phyloP scores from a whole-genome alignment of 2,797 vertebrate species.

The Bovichtus variegatus region DNA sequence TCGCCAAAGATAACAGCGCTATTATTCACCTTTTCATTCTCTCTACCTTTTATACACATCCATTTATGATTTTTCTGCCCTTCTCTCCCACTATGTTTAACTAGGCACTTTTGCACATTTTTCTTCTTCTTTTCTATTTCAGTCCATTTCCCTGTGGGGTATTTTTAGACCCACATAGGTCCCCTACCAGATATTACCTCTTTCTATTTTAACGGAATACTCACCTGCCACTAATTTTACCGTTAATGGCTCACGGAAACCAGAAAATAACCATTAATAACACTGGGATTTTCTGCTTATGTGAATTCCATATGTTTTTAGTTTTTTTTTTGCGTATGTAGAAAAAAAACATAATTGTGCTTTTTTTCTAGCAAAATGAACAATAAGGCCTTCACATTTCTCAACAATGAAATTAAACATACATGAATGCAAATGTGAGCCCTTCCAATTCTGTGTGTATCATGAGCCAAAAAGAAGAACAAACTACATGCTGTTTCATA shows the following conservation, averaged over 20 bases:
- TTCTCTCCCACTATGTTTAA: conserved; percentile 79
- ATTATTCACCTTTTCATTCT: conserved; percentile 63
- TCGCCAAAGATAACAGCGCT: conserved; percentile 49
- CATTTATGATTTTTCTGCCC: conserved; percentile 42
- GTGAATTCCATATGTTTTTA: too few relatives aligned
- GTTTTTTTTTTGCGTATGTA: conserved; percentile 55
- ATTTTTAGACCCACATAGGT: conserved; percentile 26
- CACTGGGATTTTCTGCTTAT: background rate
- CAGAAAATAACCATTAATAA: conserved; percentile 27
- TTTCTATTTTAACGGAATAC: conserved; percentile 35
- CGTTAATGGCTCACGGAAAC: conserved; percentile 20
- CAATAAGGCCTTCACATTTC: conserved; percentile 1
- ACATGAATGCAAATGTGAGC: conserved; percentile 12
- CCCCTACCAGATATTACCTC: conserved; percentile 7
- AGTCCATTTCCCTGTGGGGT: conserved; percentile 48
- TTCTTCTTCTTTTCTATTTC: conserved; percentile 77
- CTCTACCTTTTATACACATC: conserved; percentile 48
- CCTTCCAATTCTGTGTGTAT: background rate
- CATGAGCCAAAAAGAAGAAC: conserved; percentile 29
- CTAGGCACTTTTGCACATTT: conserved; percentile 44
- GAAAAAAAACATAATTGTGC: conserved; percentile 67
- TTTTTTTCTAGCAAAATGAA: background rate
- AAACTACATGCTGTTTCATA: conserved; percentile 25
- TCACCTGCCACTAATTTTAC: conserved; percentile 28
- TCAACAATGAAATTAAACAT: conserved; percentile 22